These are phyloP conservation scores for Corythornis madagascariensis DNA, from an alignment of 2,113 vertebrate species.

Conservation along the genomic window DNA sequence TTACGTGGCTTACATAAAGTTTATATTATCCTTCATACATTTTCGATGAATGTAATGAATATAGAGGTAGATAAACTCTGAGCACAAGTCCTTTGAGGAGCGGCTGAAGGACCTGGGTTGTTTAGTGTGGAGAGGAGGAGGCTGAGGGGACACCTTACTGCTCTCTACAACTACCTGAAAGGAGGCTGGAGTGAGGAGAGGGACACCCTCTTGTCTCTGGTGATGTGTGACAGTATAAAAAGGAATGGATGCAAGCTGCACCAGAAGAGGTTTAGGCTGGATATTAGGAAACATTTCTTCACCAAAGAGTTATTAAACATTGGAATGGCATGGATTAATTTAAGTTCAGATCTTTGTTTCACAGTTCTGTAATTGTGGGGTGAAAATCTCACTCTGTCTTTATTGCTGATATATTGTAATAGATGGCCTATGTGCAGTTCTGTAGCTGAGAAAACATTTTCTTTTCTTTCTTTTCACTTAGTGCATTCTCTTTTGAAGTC, in stretches of 20 bases:
- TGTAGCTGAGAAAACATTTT: not conserved
- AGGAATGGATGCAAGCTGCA: too few relatives aligned
- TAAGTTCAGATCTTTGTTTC: not conserved
- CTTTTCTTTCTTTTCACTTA: slow-evolving; percentile 51
- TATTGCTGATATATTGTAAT: not conserved
- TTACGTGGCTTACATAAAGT: not conserved
- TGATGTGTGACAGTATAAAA: too few relatives aligned
- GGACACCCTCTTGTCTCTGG: too few relatives aligned
- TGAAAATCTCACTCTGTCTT: not conserved
- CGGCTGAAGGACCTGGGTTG: too few relatives aligned
- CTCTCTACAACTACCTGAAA: too few relatives aligned
- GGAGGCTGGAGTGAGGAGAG: too few relatives aligned
- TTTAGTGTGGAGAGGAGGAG: too few relatives aligned
- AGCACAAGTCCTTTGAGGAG: too few relatives aligned
- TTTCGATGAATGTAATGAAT: not conserved
- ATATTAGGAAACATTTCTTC: too few relatives aligned
- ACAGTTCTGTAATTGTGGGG: not conserved
- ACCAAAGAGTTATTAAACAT: too few relatives aligned
- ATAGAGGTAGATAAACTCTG: not conserved
- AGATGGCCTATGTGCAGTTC: not conserved
- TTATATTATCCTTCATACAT: not conserved
- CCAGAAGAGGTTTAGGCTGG: too few relatives aligned
- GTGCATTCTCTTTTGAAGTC: slow-evolving; percentile 98
- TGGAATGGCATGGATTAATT: not conserved
- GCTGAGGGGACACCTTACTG: too few relatives aligned